A percentile compares a stretch with the other conserved stretches of the same genome.
These are phyloP conservation scores for Ctenodactylus gundi DNA, from an alignment of 2,113 vertebrate genomes.

Conservation along the genomic window DNA sequence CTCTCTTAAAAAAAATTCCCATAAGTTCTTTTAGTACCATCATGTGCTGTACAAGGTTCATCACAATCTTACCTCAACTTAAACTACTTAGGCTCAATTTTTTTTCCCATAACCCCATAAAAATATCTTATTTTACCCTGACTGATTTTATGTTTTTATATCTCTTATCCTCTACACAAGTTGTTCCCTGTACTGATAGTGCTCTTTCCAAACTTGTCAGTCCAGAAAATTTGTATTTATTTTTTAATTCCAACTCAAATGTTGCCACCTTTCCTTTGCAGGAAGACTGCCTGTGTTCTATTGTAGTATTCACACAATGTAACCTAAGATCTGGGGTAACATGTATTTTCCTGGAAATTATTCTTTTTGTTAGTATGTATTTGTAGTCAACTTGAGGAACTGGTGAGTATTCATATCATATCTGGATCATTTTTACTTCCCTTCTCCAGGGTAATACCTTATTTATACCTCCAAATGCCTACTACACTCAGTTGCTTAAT, in stretches of 20 bases:
- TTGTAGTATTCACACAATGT: background rate
- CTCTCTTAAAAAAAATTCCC: conserved; percentile 12
- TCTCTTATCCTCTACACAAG: background rate
- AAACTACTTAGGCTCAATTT: background rate
- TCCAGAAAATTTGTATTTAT: background rate
- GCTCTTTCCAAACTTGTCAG: background rate
- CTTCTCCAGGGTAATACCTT: too few relatives aligned
- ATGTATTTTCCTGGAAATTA: too few relatives aligned
- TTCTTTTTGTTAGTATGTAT: too few relatives aligned
- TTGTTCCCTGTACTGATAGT: background rate
- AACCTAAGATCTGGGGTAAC: background rate
- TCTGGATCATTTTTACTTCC: too few relatives aligned
- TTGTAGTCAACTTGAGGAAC: too few relatives aligned
- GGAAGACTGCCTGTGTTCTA: too few relatives aligned
- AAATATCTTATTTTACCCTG: background rate
- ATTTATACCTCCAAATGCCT: background rate
- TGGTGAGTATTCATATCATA: too few relatives aligned
- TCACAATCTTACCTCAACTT: background rate
- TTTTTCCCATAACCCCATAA: background rate
- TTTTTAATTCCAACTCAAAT: background rate
- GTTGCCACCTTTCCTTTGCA: background rate
- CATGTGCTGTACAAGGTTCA: background rate
- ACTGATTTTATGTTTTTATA: background rate
- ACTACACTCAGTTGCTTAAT: background rate
- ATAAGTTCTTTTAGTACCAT: background rate